Base-by-base conservation (phyloP, 2,113 vertebrate species). In the Protomyctophum bolini region DNA sequence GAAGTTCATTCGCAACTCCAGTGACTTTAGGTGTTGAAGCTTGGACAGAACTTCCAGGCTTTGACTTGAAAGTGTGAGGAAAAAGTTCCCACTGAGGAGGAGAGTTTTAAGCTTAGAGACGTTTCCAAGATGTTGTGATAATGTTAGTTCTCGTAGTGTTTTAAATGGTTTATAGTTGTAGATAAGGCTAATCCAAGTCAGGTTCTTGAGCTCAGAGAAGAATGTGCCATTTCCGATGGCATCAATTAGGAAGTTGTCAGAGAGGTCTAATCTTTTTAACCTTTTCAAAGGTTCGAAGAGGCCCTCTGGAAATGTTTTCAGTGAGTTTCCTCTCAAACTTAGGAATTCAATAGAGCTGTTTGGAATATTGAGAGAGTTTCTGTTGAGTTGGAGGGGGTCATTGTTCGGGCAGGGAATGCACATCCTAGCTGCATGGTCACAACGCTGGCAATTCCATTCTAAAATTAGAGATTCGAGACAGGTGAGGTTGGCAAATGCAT, bases 361-460 rank as follows among this genome's bases (percentile, higher is more conserved):
- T 47, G 88, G 69, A 21, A 82, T 63, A 52, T 77, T 79, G 10
- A 95, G 83, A 2, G 91, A 87, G 6, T 82, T 75, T 21, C 63
- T 47, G 56, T 87, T n/a, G 6, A 95, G 74, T 0, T 8, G 2
- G 8, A 95, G 81, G 10, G 94, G 48, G 2, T n/a, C 52, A 69
- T 93, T 89, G 9, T 85, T n/a, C 15, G 83, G 84, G 51, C 94
- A 95, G 14, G 94, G 92, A 72, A 92, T 93, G 69, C 94, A 95
- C 8, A 92, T 92, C 46, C 90, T 85, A 1, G 89, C 91, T 14
- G 92, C 90, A 75, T 94, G 92, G 60, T 95, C 92, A 79, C 94
- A 94, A 1, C 93, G 87, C 81, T 94, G 93, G 75, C 94, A 94
- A 54, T 94, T 95, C 93, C 93, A 95, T 60, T 91, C 91, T 61